Evolutionary conservation across 2,113 vertebrate genomes (phyloP).

Genomic region (Xenopus borealis): DNA sequence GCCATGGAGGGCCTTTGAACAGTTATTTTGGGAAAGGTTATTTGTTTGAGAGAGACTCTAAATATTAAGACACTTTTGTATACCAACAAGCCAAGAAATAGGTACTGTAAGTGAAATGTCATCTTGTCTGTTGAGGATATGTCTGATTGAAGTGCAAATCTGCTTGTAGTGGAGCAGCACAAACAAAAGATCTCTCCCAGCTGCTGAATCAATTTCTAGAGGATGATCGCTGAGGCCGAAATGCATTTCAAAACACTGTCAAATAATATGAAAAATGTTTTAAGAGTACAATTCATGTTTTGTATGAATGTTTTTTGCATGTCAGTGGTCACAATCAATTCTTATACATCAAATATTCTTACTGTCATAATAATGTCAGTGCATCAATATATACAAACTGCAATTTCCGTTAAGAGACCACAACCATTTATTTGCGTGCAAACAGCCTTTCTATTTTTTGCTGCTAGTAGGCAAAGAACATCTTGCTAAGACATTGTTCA

Average conservation of each 20-base stretch:
- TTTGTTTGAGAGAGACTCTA: constrained; percentile 26
- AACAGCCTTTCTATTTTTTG: not conserved
- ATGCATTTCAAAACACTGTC: not conserved
- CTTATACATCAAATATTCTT: not conserved
- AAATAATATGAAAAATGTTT: not conserved
- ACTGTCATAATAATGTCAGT: not conserved
- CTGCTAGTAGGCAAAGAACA: not conserved
- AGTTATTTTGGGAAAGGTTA: constrained; percentile 33
- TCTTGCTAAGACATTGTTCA: too few species aligned
- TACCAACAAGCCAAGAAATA: constrained; percentile 23
- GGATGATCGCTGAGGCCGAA: not conserved
- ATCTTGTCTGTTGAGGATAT: constrained; percentile 36
- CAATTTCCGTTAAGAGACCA: not conserved
- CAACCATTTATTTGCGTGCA: not conserved
- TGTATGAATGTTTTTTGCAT: not conserved
- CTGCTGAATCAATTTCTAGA: constrained; percentile 6
- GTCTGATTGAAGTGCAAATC: constrained; percentile 37
- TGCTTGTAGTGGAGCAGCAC: constrained; percentile 21
- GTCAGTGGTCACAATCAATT: not conserved
- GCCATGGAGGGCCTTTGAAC: constrained; percentile 3
- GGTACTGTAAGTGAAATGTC: constrained; percentile 28
- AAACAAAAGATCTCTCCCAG: constrained; percentile 19
- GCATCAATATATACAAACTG: not conserved
- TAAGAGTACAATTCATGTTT: constrained; percentile 2
- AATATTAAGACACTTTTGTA: constrained; percentile 26